These are phyloP conservation scores for Nasonovia ribisnigri DNA, from an alignment of 2,888 invertebrate species.

Conservation along the genomic window DNA sequence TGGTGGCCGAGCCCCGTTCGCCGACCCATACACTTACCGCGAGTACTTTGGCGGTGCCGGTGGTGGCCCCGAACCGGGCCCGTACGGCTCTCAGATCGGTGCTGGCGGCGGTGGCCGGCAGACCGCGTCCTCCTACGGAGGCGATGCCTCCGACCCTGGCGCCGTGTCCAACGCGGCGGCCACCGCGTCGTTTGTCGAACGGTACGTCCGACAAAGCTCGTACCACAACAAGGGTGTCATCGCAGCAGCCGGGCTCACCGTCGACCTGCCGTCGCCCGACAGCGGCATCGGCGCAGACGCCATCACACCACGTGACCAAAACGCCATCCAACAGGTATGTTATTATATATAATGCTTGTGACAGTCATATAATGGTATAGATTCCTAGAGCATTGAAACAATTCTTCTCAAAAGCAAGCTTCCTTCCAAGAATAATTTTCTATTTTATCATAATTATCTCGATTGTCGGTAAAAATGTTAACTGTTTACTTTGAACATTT, in stretches of 20 bases:
- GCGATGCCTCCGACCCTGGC: constrained; percentile 71
- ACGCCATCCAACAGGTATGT: constrained; percentile 88
- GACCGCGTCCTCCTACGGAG: constrained; percentile 71
- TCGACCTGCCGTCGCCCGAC: constrained; percentile 95
- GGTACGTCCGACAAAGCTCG: constrained; percentile 77
- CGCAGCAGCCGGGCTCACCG: constrained; percentile 85
- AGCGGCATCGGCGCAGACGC: constrained; percentile 95
- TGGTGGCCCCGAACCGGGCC: constrained; percentile 72
- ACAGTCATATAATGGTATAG: background rate
- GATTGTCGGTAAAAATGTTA: background rate
- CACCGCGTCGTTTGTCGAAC: constrained; percentile 78
- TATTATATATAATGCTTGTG: background rate
- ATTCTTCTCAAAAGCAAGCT: background rate
- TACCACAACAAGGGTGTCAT: constrained; percentile 82
- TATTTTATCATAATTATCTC: background rate
- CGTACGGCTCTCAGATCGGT: constrained; percentile 69
- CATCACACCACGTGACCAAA: constrained; percentile 91
- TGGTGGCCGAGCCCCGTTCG: constrained; percentile 73
- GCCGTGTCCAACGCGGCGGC: constrained; percentile 76
- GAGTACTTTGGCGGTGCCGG: constrained; percentile 77
- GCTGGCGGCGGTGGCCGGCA: constrained; percentile 69
- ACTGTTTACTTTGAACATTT: background rate
- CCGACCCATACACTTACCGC: constrained; percentile 84
- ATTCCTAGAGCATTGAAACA: background rate
- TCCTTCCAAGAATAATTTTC: background rate